Base-by-base conservation (phyloP, 2,797 vertebrate genomes). In the Chiroxiphia lanceolata region DNA sequence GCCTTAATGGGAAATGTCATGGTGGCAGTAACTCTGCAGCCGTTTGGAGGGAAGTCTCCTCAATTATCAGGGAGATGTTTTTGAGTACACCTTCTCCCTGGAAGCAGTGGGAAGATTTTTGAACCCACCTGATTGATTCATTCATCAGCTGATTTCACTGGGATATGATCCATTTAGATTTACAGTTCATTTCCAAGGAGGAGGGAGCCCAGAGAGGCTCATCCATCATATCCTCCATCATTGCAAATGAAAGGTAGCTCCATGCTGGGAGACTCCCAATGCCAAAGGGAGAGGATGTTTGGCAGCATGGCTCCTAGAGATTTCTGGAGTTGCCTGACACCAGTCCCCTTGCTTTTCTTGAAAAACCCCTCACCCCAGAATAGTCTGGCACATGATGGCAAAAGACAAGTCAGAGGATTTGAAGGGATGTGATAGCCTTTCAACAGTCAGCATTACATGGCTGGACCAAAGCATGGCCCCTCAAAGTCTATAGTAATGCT, bases 341-440 rank as follows among this genome's bases (percentile, higher is more conserved):
- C 9, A 59, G 15, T 9, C 4, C 4, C 11, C 10, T 54, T 44
- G n/a, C 36, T 70, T 61, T 75, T 45, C 27, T 15, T 48, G 26
- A 7, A 44, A 5, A 31, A 38, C 3, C 3, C 6, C 10, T 65
- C 17, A 69, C 25, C 53, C 44, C 1, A 3, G 68, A 78, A 50
- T 15, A 8, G 13, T 45, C 18, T 75, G 31, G 31, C 0, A 0
- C 3, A 6, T 44, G 23, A 70, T 54, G 40, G 19, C 33, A 50
- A 72, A 61, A 17, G 40, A 53, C 59, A 48, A 0, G 1, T 14
- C 1, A 3, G 18, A 67, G n/a, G 19, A 77, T 67, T 34, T 67
- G 48, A 77, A 71, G 45, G 34, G 26, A 53, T 2, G 1, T 53
- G 34, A 17, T 63, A 11, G 27, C 31, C 19, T 27, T 79, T 64